Evolutionary conservation across 2,888 invertebrate species (phyloP).

Genomic region (Diarsia rubi): DNA sequence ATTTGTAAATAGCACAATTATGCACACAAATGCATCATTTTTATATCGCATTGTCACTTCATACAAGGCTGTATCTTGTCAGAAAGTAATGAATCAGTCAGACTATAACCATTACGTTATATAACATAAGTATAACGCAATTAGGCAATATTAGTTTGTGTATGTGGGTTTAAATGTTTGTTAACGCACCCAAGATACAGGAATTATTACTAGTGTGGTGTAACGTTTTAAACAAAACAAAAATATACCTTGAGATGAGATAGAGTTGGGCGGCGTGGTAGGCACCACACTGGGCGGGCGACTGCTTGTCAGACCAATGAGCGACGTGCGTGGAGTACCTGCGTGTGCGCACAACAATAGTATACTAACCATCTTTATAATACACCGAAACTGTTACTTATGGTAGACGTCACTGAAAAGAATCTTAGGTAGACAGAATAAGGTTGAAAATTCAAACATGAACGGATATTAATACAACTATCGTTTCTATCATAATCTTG

Average conservation of each 20-base stretch:
- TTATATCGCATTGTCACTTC: not conserved
- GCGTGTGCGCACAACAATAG: constrained; percentile 13
- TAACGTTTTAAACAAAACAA: too few relatives aligned
- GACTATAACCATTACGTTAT: not conserved
- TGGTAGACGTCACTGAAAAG: not conserved
- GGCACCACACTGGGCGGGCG: constrained; percentile 93
- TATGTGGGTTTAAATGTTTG: too few relatives aligned
- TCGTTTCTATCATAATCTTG: not conserved
- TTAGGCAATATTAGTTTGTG: too few relatives aligned
- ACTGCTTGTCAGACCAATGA: constrained; percentile 95
- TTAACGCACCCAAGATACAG: too few relatives aligned
- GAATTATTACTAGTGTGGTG: too few relatives aligned
- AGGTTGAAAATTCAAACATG: not conserved
- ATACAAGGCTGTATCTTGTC: not conserved
- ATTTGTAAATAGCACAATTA: not conserved
- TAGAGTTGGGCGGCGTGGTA: constrained; percentile 92
- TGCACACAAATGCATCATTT: not conserved
- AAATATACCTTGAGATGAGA: constrained; percentile 83
- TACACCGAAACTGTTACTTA: not conserved
- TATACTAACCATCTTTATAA: not conserved
- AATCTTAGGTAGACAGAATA: not conserved
- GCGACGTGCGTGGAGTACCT: constrained; percentile 95
- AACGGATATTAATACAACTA: not conserved
- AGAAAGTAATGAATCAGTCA: not conserved
- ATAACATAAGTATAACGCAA: not conserved